Evolutionary conservation across 2,113 vertebrate genomes (phyloP), one percentile per base, ranked within the genome.

Genomic region (Salvelinus sp.): DNA sequence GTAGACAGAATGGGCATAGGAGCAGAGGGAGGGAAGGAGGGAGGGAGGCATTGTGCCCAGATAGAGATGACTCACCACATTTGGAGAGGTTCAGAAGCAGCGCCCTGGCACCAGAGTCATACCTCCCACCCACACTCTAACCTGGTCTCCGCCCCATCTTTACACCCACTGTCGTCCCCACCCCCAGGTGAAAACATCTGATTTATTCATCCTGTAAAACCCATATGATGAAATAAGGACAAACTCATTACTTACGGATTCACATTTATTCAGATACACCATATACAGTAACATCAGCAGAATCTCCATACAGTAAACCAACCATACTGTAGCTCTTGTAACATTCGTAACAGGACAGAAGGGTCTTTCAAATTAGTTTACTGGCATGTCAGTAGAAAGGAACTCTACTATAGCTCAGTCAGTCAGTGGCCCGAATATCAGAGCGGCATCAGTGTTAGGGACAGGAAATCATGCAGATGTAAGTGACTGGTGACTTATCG

Each of bases 1-100:
- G 38, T 57, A 57, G 54, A 57, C 16, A 57, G 54, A 57, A 57
- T 20, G 54, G 54, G 54, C 13, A 57, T 20, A 20, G 63, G 69
- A 70, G 83, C 69, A 78, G 72, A 27, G 30, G 27, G 38, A 54
- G 50, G 10, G 2, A 23, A 48, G 65, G 25, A 57, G 54, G 18
- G 64, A 54, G 23, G 25, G 30, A 54, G 60, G 65, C 54, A 5
- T 63, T 62, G 73, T 75, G 69, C 70, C 72, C 74, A 66, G 69
- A 76, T 73, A 38, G 70, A 33, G 79, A 84, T 89, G 82, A 88
- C 74, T 87, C 83, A 88, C 82, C 48, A 22, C 28, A 27, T 14
- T 66, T 25, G 27, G 64, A 70, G 16, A 57, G 54, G 18, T 20
- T 57, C 18, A 20, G 54, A 57, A 20, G 20, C 54, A 57, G 54